Evolutionary conservation across 1,140 invertebrate genomes (phyloP), one percentile per base, ranked within the genome.

Genomic region (Drosophila varians): DNA sequence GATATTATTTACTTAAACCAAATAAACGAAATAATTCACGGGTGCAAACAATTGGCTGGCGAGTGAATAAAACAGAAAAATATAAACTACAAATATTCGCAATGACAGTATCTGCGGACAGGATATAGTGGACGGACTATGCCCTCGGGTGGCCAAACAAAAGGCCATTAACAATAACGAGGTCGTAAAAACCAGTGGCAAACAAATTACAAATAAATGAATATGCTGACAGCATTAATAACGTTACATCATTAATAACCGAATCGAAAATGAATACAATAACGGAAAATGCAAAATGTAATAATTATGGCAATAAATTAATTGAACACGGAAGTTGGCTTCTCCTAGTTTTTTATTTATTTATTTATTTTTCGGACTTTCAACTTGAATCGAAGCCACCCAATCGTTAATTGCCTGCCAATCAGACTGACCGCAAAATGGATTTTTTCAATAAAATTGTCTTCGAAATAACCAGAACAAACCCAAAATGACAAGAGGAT

Each of bases 181-280:
- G 46, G n/a, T 7, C 2, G 21, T n/a, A 26, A 62, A 65, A 66
- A 66, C 43, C 58, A 65, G 43, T 45, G 51, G 34, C 64, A 34
- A 64, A 49, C 61, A 61, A 51, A 48, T 56, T 42, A 75, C 12
- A 57, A 68, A 75, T 71, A 78, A 78, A 78, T 64, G 71, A 60
- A 78, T 74, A 52, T 18, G 75, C 75, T 78, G 74, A 84, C 79
- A 83, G 46, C 43, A 74, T 71, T 74, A 66, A 83, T 83, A 66
- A 53, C 56, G 43, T 43, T 57, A 77, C 58, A 65, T 54, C 51
- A 74, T 83, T 77, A 83, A 77, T 76, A 80, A 64, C 52, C 26
- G n/a, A 64, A 72, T 51, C 56, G 74, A 66, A 74, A n/a, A 56
- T 56, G 60, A 54, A 74, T 45, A 60, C 69, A 78, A 78, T 69